These are phyloP conservation scores for Bhutanitis thaidina DNA, from an alignment of 2,888 invertebrate genomes.

Conservation along the genomic window DNA sequence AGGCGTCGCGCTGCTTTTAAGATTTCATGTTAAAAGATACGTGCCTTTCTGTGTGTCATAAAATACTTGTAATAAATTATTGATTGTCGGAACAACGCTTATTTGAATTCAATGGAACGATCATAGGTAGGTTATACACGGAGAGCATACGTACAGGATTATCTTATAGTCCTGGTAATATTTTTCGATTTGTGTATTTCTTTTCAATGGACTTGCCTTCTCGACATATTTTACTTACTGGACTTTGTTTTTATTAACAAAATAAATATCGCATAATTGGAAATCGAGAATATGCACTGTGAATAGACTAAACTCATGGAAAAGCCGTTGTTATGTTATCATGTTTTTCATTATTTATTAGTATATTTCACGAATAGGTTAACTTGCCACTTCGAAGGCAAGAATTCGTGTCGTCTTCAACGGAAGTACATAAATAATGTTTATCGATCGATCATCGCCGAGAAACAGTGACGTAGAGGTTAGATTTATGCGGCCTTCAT, in stretches of 20 bases:
- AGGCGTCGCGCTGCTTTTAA: slow-evolving; percentile 16
- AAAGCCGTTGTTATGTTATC: too few relatives aligned
- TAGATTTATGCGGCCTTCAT: slow-evolving; percentile 78
- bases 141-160: slow-evolving; percentile 30
- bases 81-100: slow-evolving; percentile 27
- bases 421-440: slow-evolving; percentile 79
- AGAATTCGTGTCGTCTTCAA: slow-evolving; percentile 49
- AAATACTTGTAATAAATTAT: slow-evolving; percentile 32
- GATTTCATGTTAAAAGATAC: slow-evolving; percentile 10
- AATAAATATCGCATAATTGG: too few relatives aligned
- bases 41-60: slow-evolving; percentile 28
- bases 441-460: slow-evolving; percentile 78
- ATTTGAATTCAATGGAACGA: slow-evolving; percentile 39
- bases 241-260: too few relatives aligned
- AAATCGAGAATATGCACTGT: too few relatives aligned
- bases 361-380: background rate
- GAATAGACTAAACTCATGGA: too few relatives aligned
- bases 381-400: slow-evolving; percentile 28
- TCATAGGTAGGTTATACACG: slow-evolving; percentile 34
- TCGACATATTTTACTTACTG: too few relatives aligned
- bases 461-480: slow-evolving; percentile 64
- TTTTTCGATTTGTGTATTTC: background rate
- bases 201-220: too few relatives aligned
- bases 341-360: too few relatives aligned
- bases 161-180: background rate